Base-by-base conservation (phyloP, 2,888 invertebrate genomes). In the Pammene fasciana region DNA sequence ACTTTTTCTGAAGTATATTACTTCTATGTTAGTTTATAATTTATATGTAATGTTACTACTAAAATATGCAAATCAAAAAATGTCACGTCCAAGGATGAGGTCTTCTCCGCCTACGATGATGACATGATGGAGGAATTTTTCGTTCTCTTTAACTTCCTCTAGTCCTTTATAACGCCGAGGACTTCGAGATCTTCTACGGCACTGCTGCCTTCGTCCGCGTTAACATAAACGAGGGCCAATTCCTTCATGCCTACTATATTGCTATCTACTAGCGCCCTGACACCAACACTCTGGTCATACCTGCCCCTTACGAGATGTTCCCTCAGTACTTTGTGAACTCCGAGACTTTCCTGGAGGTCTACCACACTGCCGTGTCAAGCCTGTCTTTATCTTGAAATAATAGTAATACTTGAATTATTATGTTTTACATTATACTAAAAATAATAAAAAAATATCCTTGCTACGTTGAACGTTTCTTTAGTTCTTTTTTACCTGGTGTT, bases 201-300 rank as follows among this genome's bases (percentile, higher is more conserved):
- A 93, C 92, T 38, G 94, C 94, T 9, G 87, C 93, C 9, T 94
- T 88, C 86, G 93, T 92, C 13, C 93, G 94, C 60, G 88, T 94
- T 67, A 82, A 93, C 76, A 80, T 95, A 36, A 95, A 95, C 83
- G 94, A 94, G 73, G 93, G 94, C 60, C 87, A 94, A 79, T 95
- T 95, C 86, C 80, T 94, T 6, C 95, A 95, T 78, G 90, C 94
- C 7, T 89, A 94, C 79, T 93, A 93, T 75, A 90, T 94, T 95
- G 57, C 45, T 46, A 81, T 94, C 9, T 78, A 94, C 18, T 94
- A 95, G 76, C 94, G 95, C 57, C 78, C 87, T 3, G 95, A 95
- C 76, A 91, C 93, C 67, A 84, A 86, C 59, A 92, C 93, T 62
- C 82, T 95, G 38, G 93, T 94, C 16, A 76, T 95, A 43, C 96